Base-by-base conservation (phyloP, 2,797 vertebrate genomes). In the Philypnodon macrostomus region DNA sequence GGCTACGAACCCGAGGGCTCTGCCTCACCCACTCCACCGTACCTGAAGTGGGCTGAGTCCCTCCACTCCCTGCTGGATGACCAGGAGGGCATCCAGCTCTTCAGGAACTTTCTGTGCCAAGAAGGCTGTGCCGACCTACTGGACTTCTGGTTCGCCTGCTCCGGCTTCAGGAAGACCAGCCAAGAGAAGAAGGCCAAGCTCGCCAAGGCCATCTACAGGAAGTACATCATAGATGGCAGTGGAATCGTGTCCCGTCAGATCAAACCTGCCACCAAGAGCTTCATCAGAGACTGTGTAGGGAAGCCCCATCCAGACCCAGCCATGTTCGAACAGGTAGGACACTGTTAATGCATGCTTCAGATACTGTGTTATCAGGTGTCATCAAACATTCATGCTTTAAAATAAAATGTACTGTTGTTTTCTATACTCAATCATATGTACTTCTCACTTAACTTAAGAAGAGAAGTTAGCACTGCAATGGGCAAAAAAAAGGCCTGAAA, bases 121-220 rank as follows among this genome's bases (percentile, higher is more conserved):
- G 93, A 95, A 86, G 91, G 91, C 63, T 95, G 94, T 14, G 92
- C 90, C 0, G 94, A 98, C 81, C 84, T 97, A 54, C 88, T 98
- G 55, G 95, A 98, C 84, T 98, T 98, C 83, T 98, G 96, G 96
- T 97, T 98, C 10, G 96, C 96, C 31, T 98, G 96, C 83, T 95
- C 92, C 0, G 96, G 96, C 47, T 98, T 98, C 86, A 85, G 93
- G 68, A 94, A 97, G 74, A 89, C 84, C 27, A 67, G 75, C 48
- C 64, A 76, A 40, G 94, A 96, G 61, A 96, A 95, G 75, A 87
- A 90, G 80, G 85, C 92, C 11, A 98, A 94, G 80, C 84, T 98
- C 73, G 95, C 95, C 55, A 97, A 94, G 86, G 95, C 90, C 48
- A 98, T 98, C 73, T 98, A 97, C 85, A 93, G 93, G 81, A 97